Conservation (phyloP, 2,113 vertebrate genomes). For the Phaetusa simplex region DNA sequence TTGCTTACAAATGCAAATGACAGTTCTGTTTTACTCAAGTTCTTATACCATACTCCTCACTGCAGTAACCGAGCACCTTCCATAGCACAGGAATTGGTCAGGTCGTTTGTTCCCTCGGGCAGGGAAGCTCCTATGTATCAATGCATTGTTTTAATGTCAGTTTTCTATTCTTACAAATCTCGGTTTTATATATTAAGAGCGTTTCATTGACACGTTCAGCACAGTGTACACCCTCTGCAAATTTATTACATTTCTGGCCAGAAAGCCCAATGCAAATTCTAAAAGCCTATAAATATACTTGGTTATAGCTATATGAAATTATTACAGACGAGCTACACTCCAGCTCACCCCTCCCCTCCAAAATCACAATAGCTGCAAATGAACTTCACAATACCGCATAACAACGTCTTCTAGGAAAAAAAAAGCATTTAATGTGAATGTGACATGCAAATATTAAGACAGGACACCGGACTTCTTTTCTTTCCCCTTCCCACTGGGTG, state of each 20-base stretch:
- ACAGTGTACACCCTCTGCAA: not conserved
- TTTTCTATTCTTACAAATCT: not conserved
- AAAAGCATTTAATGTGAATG: not conserved
- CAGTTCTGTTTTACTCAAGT: not conserved
- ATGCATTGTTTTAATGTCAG: not conserved
- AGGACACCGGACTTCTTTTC: conserved; percentile 66
- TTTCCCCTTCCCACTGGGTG: conserved; percentile 67
- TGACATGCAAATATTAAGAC: conserved; percentile 54
- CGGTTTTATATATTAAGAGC: not conserved
- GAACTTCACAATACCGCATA: not conserved
- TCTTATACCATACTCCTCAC: not conserved
- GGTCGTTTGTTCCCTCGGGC: not conserved
- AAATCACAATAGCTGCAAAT: not conserved
- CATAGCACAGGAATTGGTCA: not conserved
- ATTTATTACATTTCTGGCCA: not conserved
- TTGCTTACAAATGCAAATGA: not conserved
- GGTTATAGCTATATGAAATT: not conserved
- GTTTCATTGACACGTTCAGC: not conserved
- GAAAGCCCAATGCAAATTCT: not conserved
- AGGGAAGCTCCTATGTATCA: not conserved
- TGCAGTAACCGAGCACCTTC: not conserved
- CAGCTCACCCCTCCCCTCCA: not conserved
- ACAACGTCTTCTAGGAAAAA: not conserved
- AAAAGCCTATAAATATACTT: not conserved
- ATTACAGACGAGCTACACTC: not conserved